Evolutionary conservation across 2,113 vertebrate genomes (phyloP).

Genomic region (Dasyornis broadbenti): DNA sequence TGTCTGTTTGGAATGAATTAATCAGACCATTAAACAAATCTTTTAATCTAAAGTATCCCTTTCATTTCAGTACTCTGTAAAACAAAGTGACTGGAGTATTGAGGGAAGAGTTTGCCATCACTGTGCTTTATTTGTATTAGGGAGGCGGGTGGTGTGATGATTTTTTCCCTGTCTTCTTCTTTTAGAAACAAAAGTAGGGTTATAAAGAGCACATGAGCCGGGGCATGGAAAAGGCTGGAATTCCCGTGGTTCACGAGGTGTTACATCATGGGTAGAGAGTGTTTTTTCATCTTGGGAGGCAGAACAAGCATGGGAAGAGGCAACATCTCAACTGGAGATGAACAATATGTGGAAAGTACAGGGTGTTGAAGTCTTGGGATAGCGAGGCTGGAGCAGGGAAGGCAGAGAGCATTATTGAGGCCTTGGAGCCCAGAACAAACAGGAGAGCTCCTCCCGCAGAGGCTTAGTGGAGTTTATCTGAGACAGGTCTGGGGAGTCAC

Average conservation of each 20-base stretch:
- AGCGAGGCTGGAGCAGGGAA: fast-evolving
- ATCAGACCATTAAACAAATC: slow-evolving; percentile 76
- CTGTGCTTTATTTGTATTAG: slow-evolving; percentile 1
- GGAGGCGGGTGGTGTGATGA: neutral
- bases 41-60: slow-evolving; percentile 75
- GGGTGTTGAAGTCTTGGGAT: too few relatives aligned
- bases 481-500: fast-evolving
- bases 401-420: fast-evolving
- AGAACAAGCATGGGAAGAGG: neutral
- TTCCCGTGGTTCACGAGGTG: fast-evolving
- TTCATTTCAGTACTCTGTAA: slow-evolving; percentile 68
- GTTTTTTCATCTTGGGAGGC: neutral
- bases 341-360: fast-evolving
- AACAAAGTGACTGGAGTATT: slow-evolving; percentile 62
- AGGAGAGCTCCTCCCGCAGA: neutral
- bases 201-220: neutral
- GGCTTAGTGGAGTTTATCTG: neutral
- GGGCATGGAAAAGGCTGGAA: neutral
- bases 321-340: neutral
- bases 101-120: slow-evolving; percentile 24
- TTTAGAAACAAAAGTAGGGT: neutral
- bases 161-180: neutral
- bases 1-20: slow-evolving; percentile 75
- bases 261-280: neutral
- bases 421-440: neutral